Conservation (phyloP, 2,113 vertebrate species). For the Dromaius novaehollandiae region DNA sequence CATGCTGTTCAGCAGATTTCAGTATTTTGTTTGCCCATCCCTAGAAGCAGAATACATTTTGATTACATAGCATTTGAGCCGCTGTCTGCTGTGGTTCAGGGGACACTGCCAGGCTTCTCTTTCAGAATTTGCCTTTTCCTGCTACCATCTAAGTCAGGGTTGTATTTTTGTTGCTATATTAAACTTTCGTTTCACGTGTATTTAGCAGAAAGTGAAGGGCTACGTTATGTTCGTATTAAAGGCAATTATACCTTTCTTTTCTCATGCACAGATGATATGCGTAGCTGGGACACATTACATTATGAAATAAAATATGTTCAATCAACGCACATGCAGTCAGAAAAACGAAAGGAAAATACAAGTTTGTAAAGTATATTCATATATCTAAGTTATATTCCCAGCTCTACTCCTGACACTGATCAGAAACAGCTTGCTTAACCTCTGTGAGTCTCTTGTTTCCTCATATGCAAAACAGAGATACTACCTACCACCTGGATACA, state of each 20-base stretch:
- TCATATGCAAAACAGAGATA: neutral
- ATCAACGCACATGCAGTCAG: neutral
- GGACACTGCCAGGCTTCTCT: neutral
- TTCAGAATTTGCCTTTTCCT: neutral
- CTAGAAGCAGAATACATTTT: neutral
- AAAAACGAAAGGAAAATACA: neutral
- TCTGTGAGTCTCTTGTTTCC: neutral
- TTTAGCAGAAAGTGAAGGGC: neutral
- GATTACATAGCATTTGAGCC: neutral
- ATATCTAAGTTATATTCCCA: neutral
- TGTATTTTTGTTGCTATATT: neutral
- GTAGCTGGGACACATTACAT: neutral
- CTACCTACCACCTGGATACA: neutral
- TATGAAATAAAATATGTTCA: neutral
- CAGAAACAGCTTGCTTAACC: neutral
- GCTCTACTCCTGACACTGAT: neutral
- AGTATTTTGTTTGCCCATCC: neutral
- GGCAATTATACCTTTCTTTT: neutral
- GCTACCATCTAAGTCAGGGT: neutral
- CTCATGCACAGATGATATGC: neutral
- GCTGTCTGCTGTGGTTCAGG: neutral
- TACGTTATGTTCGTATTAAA: neutral
- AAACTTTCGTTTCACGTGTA: fast-evolving
- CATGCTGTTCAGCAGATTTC: neutral
- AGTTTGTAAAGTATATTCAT: neutral